Evolutionary conservation across 1,140 invertebrate genomes (phyloP).

Genomic region (Leptinotarsa defecta): DNA sequence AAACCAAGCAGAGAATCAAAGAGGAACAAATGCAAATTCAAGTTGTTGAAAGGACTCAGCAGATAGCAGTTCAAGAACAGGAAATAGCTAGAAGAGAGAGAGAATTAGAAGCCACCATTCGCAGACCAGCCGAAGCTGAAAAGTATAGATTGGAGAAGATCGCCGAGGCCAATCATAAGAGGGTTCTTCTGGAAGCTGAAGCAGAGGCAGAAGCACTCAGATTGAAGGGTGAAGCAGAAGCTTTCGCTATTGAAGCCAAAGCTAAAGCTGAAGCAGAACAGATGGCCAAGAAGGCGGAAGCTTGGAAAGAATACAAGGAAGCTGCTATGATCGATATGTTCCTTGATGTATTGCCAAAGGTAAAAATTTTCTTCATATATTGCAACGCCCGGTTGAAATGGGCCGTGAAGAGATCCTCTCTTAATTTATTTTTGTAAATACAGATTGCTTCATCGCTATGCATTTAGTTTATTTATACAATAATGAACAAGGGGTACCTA

Average conservation of each 20-base stretch:
- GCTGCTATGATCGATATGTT: slow-evolving; percentile 98
- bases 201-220: slow-evolving; percentile 90
- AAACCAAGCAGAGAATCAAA: slow-evolving; percentile 94
- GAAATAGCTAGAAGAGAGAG: slow-evolving; percentile 83
- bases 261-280: slow-evolving; percentile 95
- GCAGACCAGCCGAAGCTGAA: slow-evolving; percentile 92
- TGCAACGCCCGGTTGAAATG: too few species aligned
- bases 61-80: slow-evolving; percentile 89
- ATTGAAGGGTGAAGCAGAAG: slow-evolving; percentile 83
- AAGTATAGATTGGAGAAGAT: slow-evolving; percentile 91
- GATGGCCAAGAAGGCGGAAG: slow-evolving; percentile 95
- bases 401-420: too few species aligned
- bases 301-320: slow-evolving; percentile 93
- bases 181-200: slow-evolving; percentile 86
- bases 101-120: slow-evolving; percentile 88
- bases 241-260: slow-evolving; percentile 90
- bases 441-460: too few species aligned
- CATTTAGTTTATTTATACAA: too few species aligned
- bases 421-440: too few species aligned
- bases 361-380: slow-evolving; percentile 53
- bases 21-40: slow-evolving; percentile 95
- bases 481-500: too few species aligned
- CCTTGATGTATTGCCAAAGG: slow-evolving; percentile 93
- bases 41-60: slow-evolving; percentile 90
- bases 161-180: slow-evolving; percentile 87